Percentiles rank a stretch among this genome's conserved stretches.
Evolutionary conservation across 1,140 invertebrate species (phyloP).

Genomic region (Stratiolaelaps scimitus): DNA sequence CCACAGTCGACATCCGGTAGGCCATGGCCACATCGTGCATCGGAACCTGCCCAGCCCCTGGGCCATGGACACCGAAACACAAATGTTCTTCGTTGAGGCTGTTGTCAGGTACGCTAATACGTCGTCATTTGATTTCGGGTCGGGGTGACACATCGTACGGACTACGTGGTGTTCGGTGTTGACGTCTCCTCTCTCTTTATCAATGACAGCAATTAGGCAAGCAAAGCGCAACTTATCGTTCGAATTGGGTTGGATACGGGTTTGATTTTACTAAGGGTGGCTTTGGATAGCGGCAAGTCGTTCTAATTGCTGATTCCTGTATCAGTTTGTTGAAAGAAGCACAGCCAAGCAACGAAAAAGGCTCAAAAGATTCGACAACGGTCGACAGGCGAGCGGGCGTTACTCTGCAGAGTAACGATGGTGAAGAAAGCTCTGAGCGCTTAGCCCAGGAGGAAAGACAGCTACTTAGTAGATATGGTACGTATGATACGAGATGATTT

Average conservation of each 20-base stretch:
- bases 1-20: conserved; percentile 54
- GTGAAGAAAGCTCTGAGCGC: conserved; percentile 39
- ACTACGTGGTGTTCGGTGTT: too few species aligned
- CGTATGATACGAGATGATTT: too few species aligned
- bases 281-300: too few species aligned
- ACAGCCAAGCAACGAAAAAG: conserved; percentile 39
- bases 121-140: conserved; percentile 26
- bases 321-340: conserved; percentile 44
- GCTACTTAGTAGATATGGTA: conserved; percentile 77
- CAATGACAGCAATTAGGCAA: too few species aligned
- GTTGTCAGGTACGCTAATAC: conserved; percentile 93
- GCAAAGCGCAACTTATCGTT: too few species aligned
- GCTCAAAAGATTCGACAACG: conserved; percentile 37
- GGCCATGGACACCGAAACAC: conserved; percentile 73
- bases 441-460: conserved; percentile 57
- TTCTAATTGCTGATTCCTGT: too few species aligned
- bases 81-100: conserved; percentile 87
- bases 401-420: conserved; percentile 37
- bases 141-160: too few species aligned
- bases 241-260: too few species aligned
- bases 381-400: conserved; percentile 39
- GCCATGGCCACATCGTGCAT: conserved; percentile 78
- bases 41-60: conserved; percentile 67
- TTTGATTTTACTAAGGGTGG: too few species aligned
- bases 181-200: conserved; percentile 10